phyloP scores from a whole-genome alignment of 2,888 invertebrate genomes.

The Ptycholaimellus sp. region DNA sequence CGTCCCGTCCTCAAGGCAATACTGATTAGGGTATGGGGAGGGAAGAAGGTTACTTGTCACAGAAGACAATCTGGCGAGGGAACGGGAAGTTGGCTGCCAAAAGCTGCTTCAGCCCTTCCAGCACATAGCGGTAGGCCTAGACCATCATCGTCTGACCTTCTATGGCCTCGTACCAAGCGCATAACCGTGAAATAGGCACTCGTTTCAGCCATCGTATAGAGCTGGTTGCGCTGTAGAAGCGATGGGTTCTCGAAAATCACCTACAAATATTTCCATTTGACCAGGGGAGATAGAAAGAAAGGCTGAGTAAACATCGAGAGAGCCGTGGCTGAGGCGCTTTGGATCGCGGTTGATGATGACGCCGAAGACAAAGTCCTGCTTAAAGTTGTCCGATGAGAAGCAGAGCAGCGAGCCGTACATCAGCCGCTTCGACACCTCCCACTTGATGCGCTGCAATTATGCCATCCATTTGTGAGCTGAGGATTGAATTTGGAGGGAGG shows the following conservation, averaged over 20 bases:
- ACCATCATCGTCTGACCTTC: too few species aligned
- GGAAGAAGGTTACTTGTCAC: too few species aligned
- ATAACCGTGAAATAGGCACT: constrained; percentile 53
- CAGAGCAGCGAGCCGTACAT: constrained; percentile 48
- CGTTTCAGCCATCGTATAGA: constrained; percentile 44
- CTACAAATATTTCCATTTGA: constrained; percentile 2
- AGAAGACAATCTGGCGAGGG: too few species aligned
- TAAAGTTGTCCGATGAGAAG: constrained; percentile 45
- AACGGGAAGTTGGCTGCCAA: too few species aligned
- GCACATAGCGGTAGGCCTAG: constrained; percentile 53
- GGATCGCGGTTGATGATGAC: constrained; percentile 40
- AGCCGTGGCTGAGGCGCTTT: constrained; percentile 8
- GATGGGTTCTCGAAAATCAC: constrained; percentile 3
- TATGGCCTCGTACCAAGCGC: too few species aligned
- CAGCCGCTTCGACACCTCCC: constrained; percentile 38
- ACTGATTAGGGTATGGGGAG: too few species aligned
- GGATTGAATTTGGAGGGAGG: too few species aligned
- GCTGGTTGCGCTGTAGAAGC: constrained; percentile 4
- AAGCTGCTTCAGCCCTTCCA: constrained; percentile 42
- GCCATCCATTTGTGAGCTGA: too few species aligned
- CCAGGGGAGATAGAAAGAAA: not conserved
- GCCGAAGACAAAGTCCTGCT: constrained; percentile 41
- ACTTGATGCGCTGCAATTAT: too few species aligned
- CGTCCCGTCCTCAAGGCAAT: too few species aligned
- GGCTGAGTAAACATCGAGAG: not conserved